phyloP scores from a whole-genome alignment of 2,888 invertebrate genomes.

The Apamea monoglypha region DNA sequence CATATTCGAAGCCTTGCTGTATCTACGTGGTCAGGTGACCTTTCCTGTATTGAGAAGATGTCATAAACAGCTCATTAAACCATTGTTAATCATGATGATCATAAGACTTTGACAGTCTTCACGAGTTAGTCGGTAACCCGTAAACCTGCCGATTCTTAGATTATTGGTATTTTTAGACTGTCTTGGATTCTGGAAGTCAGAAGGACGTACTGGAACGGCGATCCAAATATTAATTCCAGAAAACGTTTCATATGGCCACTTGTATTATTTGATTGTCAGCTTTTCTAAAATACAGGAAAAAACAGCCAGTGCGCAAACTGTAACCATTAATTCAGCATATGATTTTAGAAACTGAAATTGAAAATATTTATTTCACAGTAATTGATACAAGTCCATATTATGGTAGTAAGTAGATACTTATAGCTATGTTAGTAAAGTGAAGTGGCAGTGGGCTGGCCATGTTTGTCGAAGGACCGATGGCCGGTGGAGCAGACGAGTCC shows the following conservation, averaged over 20 bases:
- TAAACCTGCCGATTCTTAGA: neutral
- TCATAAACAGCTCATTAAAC: neutral
- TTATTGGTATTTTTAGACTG: neutral
- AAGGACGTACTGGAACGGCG: neutral
- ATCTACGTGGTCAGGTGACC: neutral
- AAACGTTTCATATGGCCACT: too few species aligned
- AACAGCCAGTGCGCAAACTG: neutral
- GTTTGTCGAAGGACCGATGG: too few species aligned
- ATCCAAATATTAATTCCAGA: neutral
- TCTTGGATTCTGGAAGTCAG: neutral
- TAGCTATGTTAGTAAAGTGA: too few species aligned
- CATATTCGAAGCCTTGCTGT: neutral
- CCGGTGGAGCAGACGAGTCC: too few species aligned
- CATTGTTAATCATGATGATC: neutral
- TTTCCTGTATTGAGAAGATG: neutral
- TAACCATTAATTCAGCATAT: neutral
- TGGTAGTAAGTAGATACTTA: too few species aligned
- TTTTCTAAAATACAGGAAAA: neutral
- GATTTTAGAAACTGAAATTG: too few species aligned
- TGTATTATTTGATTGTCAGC: neutral
- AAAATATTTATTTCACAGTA: too few species aligned
- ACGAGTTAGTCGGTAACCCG: neutral
- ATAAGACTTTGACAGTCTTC: too few species aligned
- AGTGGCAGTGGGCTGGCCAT: too few species aligned
- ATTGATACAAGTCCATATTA: too few species aligned